phyloP scores from a whole-genome alignment of 2,888 invertebrate species.

The Syrista parreyssii region DNA sequence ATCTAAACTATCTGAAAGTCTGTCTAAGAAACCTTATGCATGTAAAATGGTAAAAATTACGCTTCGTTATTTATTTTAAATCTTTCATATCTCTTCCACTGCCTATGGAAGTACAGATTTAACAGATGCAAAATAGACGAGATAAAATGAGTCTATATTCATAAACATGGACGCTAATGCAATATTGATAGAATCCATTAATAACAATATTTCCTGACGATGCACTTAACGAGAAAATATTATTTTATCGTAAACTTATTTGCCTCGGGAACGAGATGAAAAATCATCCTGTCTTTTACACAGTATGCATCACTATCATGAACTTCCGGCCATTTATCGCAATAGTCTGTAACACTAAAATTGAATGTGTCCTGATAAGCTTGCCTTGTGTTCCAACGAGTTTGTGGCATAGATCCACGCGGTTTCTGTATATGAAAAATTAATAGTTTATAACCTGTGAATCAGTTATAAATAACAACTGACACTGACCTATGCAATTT shows the following conservation, averaged over 20 bases:
- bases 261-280: background rate
- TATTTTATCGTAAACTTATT: background rate
- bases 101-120: background rate
- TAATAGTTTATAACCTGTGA: background rate
- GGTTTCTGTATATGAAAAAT: background rate
- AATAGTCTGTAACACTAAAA: background rate
- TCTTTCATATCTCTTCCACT: background rate
- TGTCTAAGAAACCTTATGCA: background rate
- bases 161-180: constrained; percentile 30
- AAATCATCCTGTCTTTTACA: background rate
- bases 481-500: background rate
- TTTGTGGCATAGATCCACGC: background rate
- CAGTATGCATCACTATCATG: background rate
- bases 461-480: background rate
- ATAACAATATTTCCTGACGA: background rate
- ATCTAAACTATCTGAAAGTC: constrained; percentile 18
- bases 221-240: background rate
- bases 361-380: background rate
- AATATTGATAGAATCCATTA: background rate
- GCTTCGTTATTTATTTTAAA: background rate
- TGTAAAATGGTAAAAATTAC: background rate
- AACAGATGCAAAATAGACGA: background rate
- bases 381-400: background rate
- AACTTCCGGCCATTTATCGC: background rate
- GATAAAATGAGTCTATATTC: background rate